Evolutionary conservation across 2,797 vertebrate genomes (phyloP).

Genomic region (Pagetopsis macropterus): DNA sequence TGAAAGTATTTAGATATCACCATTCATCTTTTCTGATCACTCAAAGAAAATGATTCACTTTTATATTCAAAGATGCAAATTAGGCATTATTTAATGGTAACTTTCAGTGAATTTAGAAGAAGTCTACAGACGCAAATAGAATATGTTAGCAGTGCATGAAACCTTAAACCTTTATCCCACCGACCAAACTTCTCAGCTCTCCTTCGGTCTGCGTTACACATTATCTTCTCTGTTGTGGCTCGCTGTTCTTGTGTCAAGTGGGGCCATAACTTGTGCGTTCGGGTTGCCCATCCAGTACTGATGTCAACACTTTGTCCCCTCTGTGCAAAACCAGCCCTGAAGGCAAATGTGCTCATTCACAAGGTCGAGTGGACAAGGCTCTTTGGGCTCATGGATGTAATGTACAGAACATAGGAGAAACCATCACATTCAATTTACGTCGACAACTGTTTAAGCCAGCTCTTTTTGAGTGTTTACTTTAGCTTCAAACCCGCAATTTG

Average conservation of each 20-base stretch:
- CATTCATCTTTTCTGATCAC: too few species aligned
- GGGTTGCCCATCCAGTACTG: conserved; percentile 59
- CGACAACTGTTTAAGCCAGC: not conserved
- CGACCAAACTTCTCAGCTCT: not conserved
- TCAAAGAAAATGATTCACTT: too few species aligned
- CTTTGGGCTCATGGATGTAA: conserved; percentile 60
- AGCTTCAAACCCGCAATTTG: conserved; percentile 3
- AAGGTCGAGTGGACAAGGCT: conserved; percentile 70
- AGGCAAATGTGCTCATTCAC: conserved; percentile 75
- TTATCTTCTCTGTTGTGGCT: conserved; percentile 48
- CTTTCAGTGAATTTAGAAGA: too few species aligned
- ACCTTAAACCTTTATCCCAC: conserved; percentile 16
- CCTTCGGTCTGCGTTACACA: not conserved
- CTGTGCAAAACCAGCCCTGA: conserved; percentile 53
- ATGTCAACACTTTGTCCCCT: conserved; percentile 73
- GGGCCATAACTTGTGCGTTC: conserved; percentile 66
- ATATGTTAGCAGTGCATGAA: too few species aligned
- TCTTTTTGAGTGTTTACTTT: conserved; percentile 7
- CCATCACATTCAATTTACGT: conserved; percentile 34
- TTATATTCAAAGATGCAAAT: too few species aligned
- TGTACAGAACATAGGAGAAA: conserved; percentile 46
- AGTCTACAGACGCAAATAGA: too few species aligned
- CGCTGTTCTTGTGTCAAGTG: conserved; percentile 72
- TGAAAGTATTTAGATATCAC: too few species aligned
- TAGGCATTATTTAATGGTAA: too few species aligned